Conservation (phyloP, 2,888 invertebrate species). For the Neoaliturus tenellus region DNA sequence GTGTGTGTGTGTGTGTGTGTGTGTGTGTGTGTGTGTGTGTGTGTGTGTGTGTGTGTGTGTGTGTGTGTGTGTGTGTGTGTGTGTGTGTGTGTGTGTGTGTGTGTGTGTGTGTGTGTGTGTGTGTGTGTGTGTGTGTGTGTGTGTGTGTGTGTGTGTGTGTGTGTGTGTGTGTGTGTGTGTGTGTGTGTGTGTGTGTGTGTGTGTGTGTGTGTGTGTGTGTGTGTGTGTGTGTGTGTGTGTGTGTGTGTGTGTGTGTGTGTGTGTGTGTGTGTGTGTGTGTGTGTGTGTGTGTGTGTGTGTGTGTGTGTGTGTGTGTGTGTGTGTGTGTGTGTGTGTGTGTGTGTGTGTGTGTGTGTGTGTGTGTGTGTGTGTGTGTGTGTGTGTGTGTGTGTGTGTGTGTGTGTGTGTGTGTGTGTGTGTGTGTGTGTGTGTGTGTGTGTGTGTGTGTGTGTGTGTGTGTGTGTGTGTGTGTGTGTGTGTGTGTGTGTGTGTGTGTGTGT, state of each 20-base stretch:
- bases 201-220: slow-evolving; percentile 48
- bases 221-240: slow-evolving; percentile 48
- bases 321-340: slow-evolving; percentile 44
- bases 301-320: slow-evolving; percentile 44
- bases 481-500: slow-evolving; percentile 44
- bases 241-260: slow-evolving; percentile 46
- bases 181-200: slow-evolving; percentile 48
- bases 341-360: slow-evolving; percentile 44
- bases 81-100: slow-evolving; percentile 40
- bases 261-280: slow-evolving; percentile 44
- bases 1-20: slow-evolving; percentile 27
- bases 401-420: slow-evolving; percentile 44
- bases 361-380: slow-evolving; percentile 44
- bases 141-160: slow-evolving; percentile 42
- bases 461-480: slow-evolving; percentile 44
- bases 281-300: slow-evolving; percentile 44
- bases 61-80: slow-evolving; percentile 38
- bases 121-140: slow-evolving; percentile 40
- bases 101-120: slow-evolving; percentile 40
- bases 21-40: slow-evolving; percentile 27
- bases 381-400: slow-evolving; percentile 44
- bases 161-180: slow-evolving; percentile 46
- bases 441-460: slow-evolving; percentile 44
- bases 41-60: slow-evolving; percentile 30
- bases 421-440: slow-evolving; percentile 44